These are phyloP conservation scores for Australoheros scitulus DNA, from an alignment of 2,113 vertebrate genomes.

Conservation along the genomic window DNA sequence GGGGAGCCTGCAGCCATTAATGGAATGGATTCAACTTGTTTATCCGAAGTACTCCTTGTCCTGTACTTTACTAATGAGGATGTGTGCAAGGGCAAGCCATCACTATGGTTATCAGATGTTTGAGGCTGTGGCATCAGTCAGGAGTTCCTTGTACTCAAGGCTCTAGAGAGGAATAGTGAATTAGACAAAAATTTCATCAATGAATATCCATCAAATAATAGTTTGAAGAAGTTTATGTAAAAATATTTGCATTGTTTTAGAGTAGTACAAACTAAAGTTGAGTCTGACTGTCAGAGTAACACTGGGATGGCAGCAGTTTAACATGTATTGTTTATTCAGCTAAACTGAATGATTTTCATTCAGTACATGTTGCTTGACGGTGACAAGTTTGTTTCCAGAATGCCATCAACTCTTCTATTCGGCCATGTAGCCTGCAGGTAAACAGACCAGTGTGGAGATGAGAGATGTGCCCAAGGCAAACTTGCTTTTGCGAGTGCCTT, in stretches of 20 bases:
- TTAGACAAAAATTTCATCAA: background rate
- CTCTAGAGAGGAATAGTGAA: conserved; percentile 24
- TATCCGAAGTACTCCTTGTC: conserved; percentile 59
- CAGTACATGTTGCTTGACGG: background rate
- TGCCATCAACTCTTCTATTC: background rate
- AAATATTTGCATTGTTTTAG: background rate
- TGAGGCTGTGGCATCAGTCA: conserved; percentile 47
- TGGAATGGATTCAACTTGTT: conserved; percentile 72
- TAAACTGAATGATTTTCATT: background rate
- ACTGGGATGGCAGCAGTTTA: background rate
- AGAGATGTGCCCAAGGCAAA: conserved; percentile 26
- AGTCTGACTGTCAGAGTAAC: background rate
- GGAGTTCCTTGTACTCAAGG: conserved; percentile 25
- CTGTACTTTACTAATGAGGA: conserved; percentile 67
- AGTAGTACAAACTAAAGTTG: too few relatives aligned
- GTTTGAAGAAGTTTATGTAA: too few relatives aligned
- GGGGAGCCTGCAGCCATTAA: conserved; percentile 67
- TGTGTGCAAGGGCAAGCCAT: conserved; percentile 48
- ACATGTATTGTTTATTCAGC: background rate
- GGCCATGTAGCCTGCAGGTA: conserved; percentile 33
- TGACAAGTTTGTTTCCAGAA: background rate
- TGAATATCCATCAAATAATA: too few relatives aligned
- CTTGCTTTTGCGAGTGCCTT: conserved; percentile 23
- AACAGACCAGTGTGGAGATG: conserved; percentile 31
- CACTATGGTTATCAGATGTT: conserved; percentile 43